These are phyloP conservation scores for Tetrax tetrax DNA, from an alignment of 2,113 vertebrate species.

Conservation along the genomic window DNA sequence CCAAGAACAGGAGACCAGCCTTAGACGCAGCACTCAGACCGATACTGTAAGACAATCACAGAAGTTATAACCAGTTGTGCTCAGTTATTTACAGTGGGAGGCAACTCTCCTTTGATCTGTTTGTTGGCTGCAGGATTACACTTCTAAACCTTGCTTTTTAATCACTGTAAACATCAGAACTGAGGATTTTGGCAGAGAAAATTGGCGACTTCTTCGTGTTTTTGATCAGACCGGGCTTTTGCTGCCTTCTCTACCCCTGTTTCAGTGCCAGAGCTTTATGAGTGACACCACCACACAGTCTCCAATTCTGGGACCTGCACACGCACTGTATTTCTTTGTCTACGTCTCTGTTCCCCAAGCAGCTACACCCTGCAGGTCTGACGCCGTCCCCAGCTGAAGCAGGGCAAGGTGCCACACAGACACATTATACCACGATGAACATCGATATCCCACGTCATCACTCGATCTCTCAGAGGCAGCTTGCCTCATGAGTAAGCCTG, in stretches of 20 bases:
- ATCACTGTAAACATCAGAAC: conserved; percentile 19
- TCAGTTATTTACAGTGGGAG: not conserved
- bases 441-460: not conserved
- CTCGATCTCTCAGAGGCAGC: not conserved
- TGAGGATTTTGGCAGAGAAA: conserved; percentile 18
- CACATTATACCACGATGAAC: fast-evolving
- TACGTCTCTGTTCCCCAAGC: fast-evolving
- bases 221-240: not conserved
- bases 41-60: not conserved
- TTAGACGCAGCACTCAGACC: not conserved
- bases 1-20: not conserved
- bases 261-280: not conserved
- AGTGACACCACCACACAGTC: fast-evolving
- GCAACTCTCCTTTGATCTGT: not conserved
- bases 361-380: not conserved
- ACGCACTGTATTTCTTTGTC: not conserved
- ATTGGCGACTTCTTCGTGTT: not conserved
- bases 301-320: not conserved
- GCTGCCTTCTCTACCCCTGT: not conserved
- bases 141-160: conserved; percentile 18
- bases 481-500: not conserved
- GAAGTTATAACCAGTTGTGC: not conserved
- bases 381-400: not conserved
- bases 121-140: conserved; percentile 11
- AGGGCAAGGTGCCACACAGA: not conserved